These are phyloP conservation scores for Acleris cristana DNA, from an alignment of 2,888 invertebrate genomes.

Conservation along the genomic window DNA sequence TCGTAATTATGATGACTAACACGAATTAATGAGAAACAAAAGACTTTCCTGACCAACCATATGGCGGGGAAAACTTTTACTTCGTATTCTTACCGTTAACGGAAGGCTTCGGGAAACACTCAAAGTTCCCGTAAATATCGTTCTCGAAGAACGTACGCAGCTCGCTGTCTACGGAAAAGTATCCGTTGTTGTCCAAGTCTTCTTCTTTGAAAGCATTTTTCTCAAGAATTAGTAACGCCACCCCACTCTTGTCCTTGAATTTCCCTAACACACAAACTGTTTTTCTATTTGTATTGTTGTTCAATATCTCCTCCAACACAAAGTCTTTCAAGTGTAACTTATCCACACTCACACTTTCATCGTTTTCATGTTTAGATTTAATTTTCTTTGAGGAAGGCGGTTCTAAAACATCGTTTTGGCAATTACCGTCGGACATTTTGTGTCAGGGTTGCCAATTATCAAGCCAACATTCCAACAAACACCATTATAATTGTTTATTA, in stretches of 20 bases:
- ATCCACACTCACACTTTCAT: constrained; percentile 60
- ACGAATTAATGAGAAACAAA: constrained; percentile 17
- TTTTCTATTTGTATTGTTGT: constrained; percentile 89
- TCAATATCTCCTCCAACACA: constrained; percentile 86
- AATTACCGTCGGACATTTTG: constrained; percentile 77
- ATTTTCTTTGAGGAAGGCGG: constrained; percentile 69
- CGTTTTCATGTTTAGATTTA: constrained; percentile 71
- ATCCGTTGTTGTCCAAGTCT: constrained; percentile 79
- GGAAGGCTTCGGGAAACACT: constrained; percentile 85
- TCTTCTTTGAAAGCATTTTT: constrained; percentile 91
- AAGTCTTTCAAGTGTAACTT: constrained; percentile 86
- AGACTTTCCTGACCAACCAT: constrained; percentile 7
- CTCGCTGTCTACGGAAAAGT: constrained; percentile 85
- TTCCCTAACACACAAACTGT: constrained; percentile 87
- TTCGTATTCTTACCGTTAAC: constrained; percentile 84
- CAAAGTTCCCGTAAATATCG: constrained; percentile 93
- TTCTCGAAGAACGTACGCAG: constrained; percentile 88
- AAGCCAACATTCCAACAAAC: too few relatives aligned
- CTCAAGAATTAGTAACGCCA: constrained; percentile 90
- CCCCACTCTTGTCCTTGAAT: constrained; percentile 85
- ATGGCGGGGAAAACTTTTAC: constrained; percentile 16
- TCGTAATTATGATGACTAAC: constrained; percentile 24
- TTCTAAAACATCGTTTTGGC: constrained; percentile 60
- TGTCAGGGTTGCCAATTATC: constrained; percentile 38
- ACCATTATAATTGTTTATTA: too few relatives aligned